Percentiles rank a stretch among this genome's conserved stretches.
Conservation (phyloP, 2,888 invertebrate genomes). For the Myopa testacea region DNA sequence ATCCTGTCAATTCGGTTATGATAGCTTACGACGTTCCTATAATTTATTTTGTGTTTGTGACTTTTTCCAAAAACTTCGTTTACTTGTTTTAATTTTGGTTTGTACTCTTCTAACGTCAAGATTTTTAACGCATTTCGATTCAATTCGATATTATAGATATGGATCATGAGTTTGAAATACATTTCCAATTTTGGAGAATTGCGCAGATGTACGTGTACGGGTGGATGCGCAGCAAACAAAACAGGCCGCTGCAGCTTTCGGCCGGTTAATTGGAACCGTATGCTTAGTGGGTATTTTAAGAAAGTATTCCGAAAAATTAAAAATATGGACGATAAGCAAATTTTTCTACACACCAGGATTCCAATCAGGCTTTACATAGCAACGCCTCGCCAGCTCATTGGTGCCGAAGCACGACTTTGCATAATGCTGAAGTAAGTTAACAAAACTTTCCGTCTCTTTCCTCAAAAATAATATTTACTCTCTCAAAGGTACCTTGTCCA, state of each 20-base stretch:
- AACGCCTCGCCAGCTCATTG: not conserved
- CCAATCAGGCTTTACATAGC: not conserved
- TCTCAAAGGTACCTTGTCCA: slow-evolving; percentile 33
- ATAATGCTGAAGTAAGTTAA: not conserved
- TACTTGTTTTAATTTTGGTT: no score
- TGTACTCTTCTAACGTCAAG: no score
- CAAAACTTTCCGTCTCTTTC: not conserved
- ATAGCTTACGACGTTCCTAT: no score
- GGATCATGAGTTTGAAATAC: not conserved
- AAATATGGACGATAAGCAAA: not conserved
- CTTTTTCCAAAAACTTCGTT: no score
- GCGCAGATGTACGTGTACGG: not conserved
- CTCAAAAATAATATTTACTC: not conserved
- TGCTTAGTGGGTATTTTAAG: not conserved
- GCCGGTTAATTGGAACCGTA: not conserved
- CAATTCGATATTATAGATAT: not conserved
- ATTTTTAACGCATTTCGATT: no score
- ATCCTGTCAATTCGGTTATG: no score
- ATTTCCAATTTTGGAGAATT: not conserved
- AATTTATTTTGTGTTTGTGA: no score
- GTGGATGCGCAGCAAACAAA: slow-evolving; percentile 1
- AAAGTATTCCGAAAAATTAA: not conserved
- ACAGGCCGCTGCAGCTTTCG: not conserved
- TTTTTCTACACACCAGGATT: not conserved
- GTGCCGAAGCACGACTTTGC: not conserved